Percentiles rank a stretch among this genome's conserved stretches.
Conservation (phyloP, 2,888 invertebrate species). For the Leuctra nigra region DNA sequence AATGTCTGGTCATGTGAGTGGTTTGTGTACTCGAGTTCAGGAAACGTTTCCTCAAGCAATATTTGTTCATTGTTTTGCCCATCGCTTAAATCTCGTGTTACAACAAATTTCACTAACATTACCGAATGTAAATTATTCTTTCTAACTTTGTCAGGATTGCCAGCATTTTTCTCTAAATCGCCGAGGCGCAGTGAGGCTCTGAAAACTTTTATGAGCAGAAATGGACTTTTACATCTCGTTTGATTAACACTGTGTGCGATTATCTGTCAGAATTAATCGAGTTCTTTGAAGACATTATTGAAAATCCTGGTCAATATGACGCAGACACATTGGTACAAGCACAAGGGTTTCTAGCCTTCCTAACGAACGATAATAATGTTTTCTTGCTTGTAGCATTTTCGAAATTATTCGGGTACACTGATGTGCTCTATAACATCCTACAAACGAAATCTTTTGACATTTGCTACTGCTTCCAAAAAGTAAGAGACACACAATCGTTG, state of each 20-base stretch:
- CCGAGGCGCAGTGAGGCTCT: neutral
- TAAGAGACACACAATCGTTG: neutral
- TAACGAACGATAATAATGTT: neutral
- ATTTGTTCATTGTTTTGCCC: conserved; percentile 8
- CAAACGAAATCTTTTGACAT: neutral
- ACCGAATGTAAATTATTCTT: neutral
- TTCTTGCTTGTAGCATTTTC: conserved; percentile 1
- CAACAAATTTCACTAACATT: neutral
- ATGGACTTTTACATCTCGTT: neutral
- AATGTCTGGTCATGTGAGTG: conserved; percentile 2
- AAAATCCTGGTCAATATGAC: neutral
- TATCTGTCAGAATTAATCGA: neutral
- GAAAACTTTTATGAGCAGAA: neutral
- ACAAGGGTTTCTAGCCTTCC: neutral
- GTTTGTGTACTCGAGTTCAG: neutral
- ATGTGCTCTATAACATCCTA: conserved; percentile 1
- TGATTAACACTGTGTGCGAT: conserved; percentile 5
- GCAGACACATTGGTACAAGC: neutral
- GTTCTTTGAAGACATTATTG: neutral
- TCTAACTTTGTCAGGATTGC: neutral
- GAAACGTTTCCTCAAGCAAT: conserved; percentile 3
- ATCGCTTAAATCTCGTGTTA: conserved; percentile 1
- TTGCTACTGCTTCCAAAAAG: neutral
- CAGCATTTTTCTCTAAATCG: conserved; percentile 16
- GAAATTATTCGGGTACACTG: neutral